These are phyloP conservation scores for Strigamia maritima DNA, from an alignment of 2,888 invertebrate genomes.

Conservation along the genomic window DNA sequence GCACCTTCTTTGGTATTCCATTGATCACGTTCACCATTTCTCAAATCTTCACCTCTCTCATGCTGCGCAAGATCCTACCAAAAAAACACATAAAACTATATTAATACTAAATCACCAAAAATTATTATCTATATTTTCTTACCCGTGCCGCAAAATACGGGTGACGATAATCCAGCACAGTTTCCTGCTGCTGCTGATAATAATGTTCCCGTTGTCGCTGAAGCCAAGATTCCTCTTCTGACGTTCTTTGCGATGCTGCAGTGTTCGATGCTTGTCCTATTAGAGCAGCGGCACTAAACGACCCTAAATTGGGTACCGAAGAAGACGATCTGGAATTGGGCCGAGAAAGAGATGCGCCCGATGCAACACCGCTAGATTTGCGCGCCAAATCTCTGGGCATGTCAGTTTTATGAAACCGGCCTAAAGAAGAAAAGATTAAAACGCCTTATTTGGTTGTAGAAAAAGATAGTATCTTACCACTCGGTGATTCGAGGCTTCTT, in stretches of 20 bases:
- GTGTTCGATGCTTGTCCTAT: background rate
- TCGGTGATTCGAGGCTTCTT: slow-evolving; percentile 41
- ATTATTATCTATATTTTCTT: background rate
- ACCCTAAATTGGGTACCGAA: slow-evolving; percentile 8
- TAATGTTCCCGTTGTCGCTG: background rate
- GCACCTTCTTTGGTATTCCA: background rate
- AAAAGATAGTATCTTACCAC: background rate
- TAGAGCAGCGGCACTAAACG: slow-evolving; percentile 37
- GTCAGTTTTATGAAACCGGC: background rate
- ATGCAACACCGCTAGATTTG: background rate
- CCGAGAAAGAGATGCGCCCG: background rate
- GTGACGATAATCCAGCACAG: slow-evolving; percentile 35
- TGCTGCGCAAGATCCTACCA: background rate
- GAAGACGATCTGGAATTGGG: background rate
- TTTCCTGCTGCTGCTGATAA: slow-evolving; percentile 11
- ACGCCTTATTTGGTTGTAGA: background rate
- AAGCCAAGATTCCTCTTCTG: slow-evolving; percentile 36
- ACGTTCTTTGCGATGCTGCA: background rate
- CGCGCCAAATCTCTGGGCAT: slow-evolving; percentile 36
- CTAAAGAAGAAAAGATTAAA: background rate
- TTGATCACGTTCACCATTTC: background rate
- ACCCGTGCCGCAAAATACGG: slow-evolving; percentile 8
- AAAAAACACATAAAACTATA: background rate
- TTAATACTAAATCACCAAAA: background rate
- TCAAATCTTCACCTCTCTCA: background rate